phyloP scores from a whole-genome alignment of 1,140 invertebrate genomes.

The Phenacoccus solenopsis region DNA sequence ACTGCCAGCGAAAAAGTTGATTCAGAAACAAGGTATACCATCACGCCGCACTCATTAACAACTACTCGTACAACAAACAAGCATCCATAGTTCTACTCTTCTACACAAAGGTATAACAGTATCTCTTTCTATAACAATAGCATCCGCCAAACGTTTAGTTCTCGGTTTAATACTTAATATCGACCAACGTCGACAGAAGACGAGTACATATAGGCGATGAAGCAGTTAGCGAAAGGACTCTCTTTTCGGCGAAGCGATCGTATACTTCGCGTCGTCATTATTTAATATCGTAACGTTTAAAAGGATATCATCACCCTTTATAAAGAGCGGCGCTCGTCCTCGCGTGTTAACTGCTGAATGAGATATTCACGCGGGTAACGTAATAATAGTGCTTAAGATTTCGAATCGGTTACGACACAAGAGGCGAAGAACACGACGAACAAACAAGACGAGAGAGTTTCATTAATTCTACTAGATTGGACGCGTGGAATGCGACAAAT shows the following conservation, averaged over 20 bases:
- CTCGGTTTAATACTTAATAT: too few species aligned
- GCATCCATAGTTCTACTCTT: too few species aligned
- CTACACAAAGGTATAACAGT: too few species aligned
- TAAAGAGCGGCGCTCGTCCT: background rate
- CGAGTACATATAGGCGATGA: too few species aligned
- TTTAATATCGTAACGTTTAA: background rate
- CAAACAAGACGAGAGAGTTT: background rate
- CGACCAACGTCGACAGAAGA: too few species aligned
- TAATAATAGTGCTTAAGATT: background rate
- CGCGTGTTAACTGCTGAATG: background rate
- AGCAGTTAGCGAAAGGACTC: too few species aligned
- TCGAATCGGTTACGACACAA: background rate
- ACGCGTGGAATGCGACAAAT: background rate
- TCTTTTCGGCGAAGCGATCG: background rate
- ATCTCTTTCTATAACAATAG: too few species aligned
- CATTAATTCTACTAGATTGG: constrained; percentile 2
- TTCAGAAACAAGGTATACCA: too few species aligned
- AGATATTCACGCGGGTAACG: background rate
- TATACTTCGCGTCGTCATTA: background rate
- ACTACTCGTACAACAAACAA: too few species aligned
- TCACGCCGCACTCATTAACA: too few species aligned
- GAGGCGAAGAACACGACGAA: background rate
- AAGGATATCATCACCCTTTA: background rate
- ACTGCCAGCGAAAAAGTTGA: too few species aligned
- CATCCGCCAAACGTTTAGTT: too few species aligned